phyloP scores from a whole-genome alignment of 2,113 vertebrate genomes.

The Scalopus aquaticus region DNA sequence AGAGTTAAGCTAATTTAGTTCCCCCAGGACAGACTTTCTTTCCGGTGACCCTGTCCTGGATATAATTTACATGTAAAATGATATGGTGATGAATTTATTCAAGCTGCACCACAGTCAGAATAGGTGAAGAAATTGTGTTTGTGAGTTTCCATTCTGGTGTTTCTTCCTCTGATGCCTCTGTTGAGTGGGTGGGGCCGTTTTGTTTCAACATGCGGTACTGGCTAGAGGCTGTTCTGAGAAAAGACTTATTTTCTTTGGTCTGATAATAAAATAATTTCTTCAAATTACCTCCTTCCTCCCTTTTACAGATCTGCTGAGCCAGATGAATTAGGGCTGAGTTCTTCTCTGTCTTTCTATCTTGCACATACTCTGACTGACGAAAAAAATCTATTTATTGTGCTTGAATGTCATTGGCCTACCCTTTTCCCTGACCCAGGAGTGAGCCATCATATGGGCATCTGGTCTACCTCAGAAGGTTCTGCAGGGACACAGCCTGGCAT shows the following conservation, averaged over 20 bases:
- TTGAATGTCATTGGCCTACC: slow-evolving; percentile 62
- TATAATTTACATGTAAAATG: slow-evolving; percentile 35
- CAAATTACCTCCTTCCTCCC: not conserved
- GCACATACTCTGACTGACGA: slow-evolving; percentile 28
- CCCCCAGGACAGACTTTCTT: not conserved
- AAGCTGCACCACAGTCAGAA: slow-evolving; percentile 9
- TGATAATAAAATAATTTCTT: slow-evolving; percentile 38
- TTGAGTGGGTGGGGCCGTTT: slow-evolving; percentile 14
- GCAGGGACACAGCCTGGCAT: slow-evolving; percentile 62
- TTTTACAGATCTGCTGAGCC: slow-evolving; percentile 26
- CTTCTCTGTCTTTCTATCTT: slow-evolving; percentile 62
- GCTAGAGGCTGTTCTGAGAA: not conserved
- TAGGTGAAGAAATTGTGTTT: slow-evolving; percentile 34
- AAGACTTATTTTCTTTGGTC: slow-evolving; percentile 4
- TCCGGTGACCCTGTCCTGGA: slow-evolving; percentile 1
- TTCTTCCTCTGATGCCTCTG: not conserved
- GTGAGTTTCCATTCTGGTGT: not conserved
- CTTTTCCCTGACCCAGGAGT: slow-evolving; percentile 62
- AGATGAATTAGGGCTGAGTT: slow-evolving; percentile 53
- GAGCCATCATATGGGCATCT: slow-evolving; percentile 60
- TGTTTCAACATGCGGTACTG: slow-evolving; percentile 37
- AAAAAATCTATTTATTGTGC: slow-evolving; percentile 46
- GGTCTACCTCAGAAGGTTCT: slow-evolving; percentile 63
- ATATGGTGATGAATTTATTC: not conserved
- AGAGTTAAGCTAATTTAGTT: slow-evolving; percentile 40